Evolutionary conservation across 2,113 vertebrate genomes (phyloP).

Genomic region (Acanthisitta chloris): DNA sequence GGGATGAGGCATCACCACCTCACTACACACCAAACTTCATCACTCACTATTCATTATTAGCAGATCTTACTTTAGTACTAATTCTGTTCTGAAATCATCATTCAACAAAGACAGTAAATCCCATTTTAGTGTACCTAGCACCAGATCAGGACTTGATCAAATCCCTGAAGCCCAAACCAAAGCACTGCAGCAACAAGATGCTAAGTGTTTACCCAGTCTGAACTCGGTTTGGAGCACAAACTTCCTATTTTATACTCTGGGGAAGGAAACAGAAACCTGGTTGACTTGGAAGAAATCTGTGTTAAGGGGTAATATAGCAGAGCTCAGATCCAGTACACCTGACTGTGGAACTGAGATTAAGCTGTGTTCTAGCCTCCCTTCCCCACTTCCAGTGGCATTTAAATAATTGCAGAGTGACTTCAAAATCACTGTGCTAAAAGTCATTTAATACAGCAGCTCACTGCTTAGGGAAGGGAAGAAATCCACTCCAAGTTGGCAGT

Average conservation of each 20-base stretch:
- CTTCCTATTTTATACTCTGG: neutral
- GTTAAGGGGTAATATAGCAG: accelerated
- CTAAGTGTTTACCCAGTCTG: neutral
- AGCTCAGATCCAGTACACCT: neutral
- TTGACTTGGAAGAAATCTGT: neutral
- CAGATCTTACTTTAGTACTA: neutral
- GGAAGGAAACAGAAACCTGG: accelerated
- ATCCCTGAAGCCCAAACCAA: neutral
- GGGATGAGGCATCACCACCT: neutral
- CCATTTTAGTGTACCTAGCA: neutral
- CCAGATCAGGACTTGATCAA: neutral
- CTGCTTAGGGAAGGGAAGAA: neutral
- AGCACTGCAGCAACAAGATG: neutral
- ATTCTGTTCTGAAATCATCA: neutral
- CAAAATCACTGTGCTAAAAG: neutral
- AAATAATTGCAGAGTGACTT: neutral
- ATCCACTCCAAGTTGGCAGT: neutral
- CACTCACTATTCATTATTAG: neutral
- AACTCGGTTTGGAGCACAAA: neutral
- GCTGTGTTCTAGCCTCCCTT: neutral
- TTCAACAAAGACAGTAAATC: neutral
- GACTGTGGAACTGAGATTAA: neutral
- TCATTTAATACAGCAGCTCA: neutral
- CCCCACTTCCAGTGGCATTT: neutral
- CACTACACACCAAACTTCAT: neutral